Evolutionary conservation across 2,797 vertebrate species (phyloP).

Genomic region (Pseudotriccus pelzelni): DNA sequence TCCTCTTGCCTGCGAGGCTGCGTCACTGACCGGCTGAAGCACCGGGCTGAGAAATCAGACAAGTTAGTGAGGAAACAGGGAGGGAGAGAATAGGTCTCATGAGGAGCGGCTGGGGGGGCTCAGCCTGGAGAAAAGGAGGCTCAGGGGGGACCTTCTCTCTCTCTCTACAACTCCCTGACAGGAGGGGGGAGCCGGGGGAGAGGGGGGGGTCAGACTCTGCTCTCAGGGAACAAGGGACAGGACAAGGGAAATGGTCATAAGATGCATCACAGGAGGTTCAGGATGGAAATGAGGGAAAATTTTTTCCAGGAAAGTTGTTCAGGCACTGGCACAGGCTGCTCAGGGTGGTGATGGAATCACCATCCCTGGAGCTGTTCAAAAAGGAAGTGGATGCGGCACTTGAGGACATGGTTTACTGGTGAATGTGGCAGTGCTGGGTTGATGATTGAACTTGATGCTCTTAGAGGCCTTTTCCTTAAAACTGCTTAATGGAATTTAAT

Average conservation of each 20-base stretch:
- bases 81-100: not conserved
- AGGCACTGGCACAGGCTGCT: not conserved
- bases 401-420: not conserved
- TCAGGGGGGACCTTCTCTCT: not conserved
- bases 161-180: not conserved
- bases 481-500: not conserved
- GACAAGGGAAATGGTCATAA: rapidly evolving
- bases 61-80: rapidly evolving
- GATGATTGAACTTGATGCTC: not conserved
- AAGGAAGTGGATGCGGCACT: not conserved
- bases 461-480: not conserved
- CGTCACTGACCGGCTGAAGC: not conserved
- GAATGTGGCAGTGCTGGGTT: rapidly evolving
- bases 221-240: not conserved
- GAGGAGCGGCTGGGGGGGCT: not conserved
- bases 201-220: not conserved
- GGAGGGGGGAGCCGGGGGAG: rapidly evolving
- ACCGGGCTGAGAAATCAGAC: not conserved
- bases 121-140: not conserved
- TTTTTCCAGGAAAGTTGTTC: not conserved
- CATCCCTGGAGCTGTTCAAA: too few relatives aligned
- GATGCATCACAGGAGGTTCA: not conserved
- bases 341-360: not conserved
- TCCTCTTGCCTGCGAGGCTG: not conserved
- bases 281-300: not conserved